Base-by-base conservation (phyloP, 2,797 vertebrate genomes). In the Rousettus madagascariensis region DNA sequence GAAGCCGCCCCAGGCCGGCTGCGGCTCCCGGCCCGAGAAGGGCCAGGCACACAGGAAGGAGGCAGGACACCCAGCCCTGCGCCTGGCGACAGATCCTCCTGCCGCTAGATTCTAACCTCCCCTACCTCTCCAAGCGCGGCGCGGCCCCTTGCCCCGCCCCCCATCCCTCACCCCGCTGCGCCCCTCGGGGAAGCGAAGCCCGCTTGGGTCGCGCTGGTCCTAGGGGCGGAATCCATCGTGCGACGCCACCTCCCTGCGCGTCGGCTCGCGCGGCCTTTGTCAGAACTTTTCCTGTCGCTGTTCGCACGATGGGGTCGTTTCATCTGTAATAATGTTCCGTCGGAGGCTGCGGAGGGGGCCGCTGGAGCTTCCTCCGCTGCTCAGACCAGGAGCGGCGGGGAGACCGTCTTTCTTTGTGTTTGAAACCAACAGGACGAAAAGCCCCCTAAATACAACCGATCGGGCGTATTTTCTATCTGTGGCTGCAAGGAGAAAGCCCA, bases 321-420 rank as follows among this genome's bases (percentile, higher is more conserved):
- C 97, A 97, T 96, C 96, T 96, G 97, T 97, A 96, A 97, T 97
- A 96, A 97, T 98, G 98, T 98, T 97, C 97, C 96, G 90, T 94
- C 92, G 30, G 91, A 97, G 97, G 77, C 97, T 95, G 83, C 72
- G 97, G 96, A 97, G 97, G 96, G 96, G 95, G 94, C 94, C 83
- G 97, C 97, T 75, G 90, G 95, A 88, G 97, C 95, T 97, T 98
- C 95, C 95, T 97, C 96, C 97, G 98, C 97, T 98, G 97, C 96
- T 98, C 97, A 69, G 96, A 97, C 97, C 93, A 94, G 95, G 95
- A 97, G 84, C n/a, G 1, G 97, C 89, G 28, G 92, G 98, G 92
- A 97, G 95, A 97, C 97, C 96, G 97, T 98, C 98, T 98, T 98
- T 98, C 98, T 98, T 98, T 98, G 98, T 98, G 97, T 96, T 98